These are phyloP conservation scores for Xyliphius kryptos DNA, from an alignment of 2,113 vertebrate genomes.

Conservation along the genomic window DNA sequence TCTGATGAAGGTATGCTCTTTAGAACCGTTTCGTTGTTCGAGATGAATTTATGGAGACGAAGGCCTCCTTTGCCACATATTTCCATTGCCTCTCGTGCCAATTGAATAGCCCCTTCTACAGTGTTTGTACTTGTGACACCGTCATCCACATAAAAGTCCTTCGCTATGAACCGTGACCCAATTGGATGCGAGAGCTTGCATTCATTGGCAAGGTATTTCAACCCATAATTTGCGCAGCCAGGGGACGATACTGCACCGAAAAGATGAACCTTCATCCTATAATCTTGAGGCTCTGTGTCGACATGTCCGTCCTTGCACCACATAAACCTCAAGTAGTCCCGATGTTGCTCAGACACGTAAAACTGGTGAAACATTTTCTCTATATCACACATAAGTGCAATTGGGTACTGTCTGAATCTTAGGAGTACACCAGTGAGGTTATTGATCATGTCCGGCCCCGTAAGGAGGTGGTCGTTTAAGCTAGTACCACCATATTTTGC, in stretches of 20 bases:
- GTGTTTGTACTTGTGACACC: conserved; percentile 7
- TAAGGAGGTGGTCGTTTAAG: conserved; percentile 18
- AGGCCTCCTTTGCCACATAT: conserved; percentile 12
- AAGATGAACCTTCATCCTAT: conserved; percentile 6
- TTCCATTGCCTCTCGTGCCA: neutral
- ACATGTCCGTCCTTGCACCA: neutral
- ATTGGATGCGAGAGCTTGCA: neutral
- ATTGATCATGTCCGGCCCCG: conserved; percentile 7
- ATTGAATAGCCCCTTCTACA: conserved; percentile 5
- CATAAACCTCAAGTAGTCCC: no score
- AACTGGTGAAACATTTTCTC: no score
- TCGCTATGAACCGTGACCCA: neutral
- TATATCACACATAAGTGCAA: neutral
- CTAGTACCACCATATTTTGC: conserved; percentile 9
- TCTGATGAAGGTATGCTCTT: neutral
- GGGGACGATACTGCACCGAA: conserved; percentile 1
- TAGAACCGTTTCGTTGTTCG: neutral
- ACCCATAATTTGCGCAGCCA: conserved; percentile 9
- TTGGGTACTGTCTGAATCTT: conserved; percentile 8
- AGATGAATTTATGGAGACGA: neutral
- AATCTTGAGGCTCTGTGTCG: neutral
- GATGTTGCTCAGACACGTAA: no score
- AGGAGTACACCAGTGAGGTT: conserved; percentile 25
- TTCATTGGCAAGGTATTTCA: neutral
- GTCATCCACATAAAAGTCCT: conserved; percentile 1